These are phyloP conservation scores for Dicaeum eximium DNA, from an alignment of 2,113 vertebrate genomes.

Conservation along the genomic window DNA sequence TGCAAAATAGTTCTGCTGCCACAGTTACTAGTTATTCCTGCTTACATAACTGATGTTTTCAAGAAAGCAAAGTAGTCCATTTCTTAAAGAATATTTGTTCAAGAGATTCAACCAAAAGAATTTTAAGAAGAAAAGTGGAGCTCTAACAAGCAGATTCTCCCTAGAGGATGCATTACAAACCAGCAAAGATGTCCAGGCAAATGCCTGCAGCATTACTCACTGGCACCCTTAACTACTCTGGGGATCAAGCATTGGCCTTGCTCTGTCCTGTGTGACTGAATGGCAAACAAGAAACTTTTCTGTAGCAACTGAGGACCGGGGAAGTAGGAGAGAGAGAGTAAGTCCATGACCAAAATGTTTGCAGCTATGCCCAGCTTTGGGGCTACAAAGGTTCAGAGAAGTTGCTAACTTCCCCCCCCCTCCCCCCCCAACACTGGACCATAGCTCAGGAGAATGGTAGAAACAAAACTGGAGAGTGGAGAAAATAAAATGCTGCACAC, in stretches of 20 bases:
- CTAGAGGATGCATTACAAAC: neutral
- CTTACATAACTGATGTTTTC: conserved; percentile 28
- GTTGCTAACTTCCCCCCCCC: neutral
- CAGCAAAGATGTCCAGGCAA: neutral
- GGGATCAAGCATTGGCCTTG: neutral
- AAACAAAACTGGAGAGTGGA: neutral
- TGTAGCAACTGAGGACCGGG: neutral
- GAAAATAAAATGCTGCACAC: fast-evolving
- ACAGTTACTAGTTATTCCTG: neutral
- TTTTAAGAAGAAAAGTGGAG: neutral
- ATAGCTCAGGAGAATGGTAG: neutral
- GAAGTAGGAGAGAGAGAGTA: neutral
- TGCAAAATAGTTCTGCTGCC: conserved; percentile 8
- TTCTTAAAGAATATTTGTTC: neutral
- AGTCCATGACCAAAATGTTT: neutral
- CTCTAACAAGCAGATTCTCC: neutral
- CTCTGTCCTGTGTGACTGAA: neutral
- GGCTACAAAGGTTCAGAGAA: neutral
- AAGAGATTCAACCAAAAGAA: neutral
- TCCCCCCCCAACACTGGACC: neutral
- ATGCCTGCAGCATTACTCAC: neutral
- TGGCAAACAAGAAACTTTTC: neutral
- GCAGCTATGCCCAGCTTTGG: neutral
- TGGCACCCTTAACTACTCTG: neutral
- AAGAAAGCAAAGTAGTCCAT: neutral